phyloP scores from a whole-genome alignment of 2,113 vertebrate genomes.

The Aegithalos caudatus region DNA sequence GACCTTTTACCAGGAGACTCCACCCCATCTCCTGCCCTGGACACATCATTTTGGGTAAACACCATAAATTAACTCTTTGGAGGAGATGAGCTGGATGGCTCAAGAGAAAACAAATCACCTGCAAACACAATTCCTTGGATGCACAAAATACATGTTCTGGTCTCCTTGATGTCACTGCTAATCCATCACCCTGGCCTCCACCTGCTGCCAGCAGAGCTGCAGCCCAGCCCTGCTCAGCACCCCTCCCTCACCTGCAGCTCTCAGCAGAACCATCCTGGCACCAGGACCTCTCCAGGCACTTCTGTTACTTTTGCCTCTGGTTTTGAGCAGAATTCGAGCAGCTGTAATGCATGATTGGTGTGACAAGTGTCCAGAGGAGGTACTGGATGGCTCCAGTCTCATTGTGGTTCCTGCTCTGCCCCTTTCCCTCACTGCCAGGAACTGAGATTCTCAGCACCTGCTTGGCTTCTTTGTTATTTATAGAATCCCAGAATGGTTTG shows the following conservation, averaged over 20 bases:
- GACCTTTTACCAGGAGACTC: neutral
- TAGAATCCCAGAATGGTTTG: neutral
- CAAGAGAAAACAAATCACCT: neutral
- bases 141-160: neutral
- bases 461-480: neutral
- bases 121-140: neutral
- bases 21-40: neutral
- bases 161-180: neutral
- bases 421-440: neutral
- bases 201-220: neutral
- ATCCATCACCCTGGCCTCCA: neutral
- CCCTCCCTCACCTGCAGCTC: neutral
- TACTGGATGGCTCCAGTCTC: neutral
- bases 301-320: neutral
- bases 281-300: neutral
- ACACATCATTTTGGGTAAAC: neutral
- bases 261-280: neutral
- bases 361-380: neutral
- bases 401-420: rapidly evolving
- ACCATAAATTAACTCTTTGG: neutral
- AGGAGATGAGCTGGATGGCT: neutral
- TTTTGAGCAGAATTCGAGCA: neutral
- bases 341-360: neutral
- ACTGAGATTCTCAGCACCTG: neutral
- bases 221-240: neutral